Evolutionary conservation across 1,140 invertebrate species (phyloP).

Genomic region (Drosophila littoralis): DNA sequence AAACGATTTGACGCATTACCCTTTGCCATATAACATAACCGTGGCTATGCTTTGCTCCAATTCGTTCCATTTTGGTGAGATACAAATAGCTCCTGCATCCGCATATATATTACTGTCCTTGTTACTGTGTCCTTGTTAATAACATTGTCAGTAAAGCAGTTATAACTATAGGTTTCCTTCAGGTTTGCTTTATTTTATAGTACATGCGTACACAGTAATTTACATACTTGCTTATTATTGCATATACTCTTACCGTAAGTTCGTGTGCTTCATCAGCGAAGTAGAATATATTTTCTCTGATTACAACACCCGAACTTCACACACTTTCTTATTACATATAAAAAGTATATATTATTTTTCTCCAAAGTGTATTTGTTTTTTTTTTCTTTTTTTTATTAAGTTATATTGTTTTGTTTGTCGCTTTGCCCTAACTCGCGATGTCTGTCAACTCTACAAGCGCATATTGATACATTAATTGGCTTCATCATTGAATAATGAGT

Average conservation of each 20-base stretch:
- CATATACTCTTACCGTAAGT: slow-evolving; percentile 40
- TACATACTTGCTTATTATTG: slow-evolving; percentile 51
- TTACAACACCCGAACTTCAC: slow-evolving; percentile 8
- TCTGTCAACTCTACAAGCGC: slow-evolving; percentile 28
- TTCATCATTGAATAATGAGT: slow-evolving; percentile 73
- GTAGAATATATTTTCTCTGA: slow-evolving; percentile 46
- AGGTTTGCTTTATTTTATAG: slow-evolving; percentile 67
- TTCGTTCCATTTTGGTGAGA: not conserved
- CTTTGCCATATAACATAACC: not conserved
- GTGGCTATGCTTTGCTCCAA: not conserved
- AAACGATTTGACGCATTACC: not conserved
- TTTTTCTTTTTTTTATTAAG: slow-evolving; percentile 1
- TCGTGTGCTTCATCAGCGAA: slow-evolving; percentile 35
- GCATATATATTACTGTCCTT: not conserved
- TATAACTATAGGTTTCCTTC: slow-evolving; percentile 39
- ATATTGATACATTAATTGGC: slow-evolving; percentile 58
- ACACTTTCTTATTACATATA: slow-evolving; percentile 34
- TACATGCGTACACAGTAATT: slow-evolving; percentile 43
- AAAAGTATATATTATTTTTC: slow-evolving; percentile 32
- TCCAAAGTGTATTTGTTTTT: slow-evolving; percentile 9
- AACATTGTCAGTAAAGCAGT: slow-evolving; percentile 30
- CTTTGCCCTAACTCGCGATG: slow-evolving; percentile 19
- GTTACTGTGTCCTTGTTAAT: not conserved
- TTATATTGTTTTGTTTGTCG: slow-evolving; percentile 13
- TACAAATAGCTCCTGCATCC: not conserved